phyloP scores from a whole-genome alignment of 2,888 invertebrate genomes.

The Erebia aethiops region DNA sequence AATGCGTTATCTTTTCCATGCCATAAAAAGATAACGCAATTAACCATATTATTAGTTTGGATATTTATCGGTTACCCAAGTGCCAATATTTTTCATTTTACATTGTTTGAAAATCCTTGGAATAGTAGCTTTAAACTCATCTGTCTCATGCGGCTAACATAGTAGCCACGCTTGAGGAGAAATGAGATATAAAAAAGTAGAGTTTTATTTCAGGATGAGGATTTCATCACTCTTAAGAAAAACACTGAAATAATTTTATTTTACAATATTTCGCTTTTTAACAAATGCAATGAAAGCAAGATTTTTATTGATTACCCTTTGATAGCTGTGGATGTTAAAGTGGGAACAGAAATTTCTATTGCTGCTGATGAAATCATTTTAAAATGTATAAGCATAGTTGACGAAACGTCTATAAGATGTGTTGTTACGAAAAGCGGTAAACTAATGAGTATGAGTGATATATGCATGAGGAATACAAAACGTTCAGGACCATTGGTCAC shows the following conservation, averaged over 20 bases:
- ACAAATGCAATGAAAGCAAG: constrained; percentile 50
- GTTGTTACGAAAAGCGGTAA: constrained; percentile 48
- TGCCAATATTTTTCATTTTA: too few relatives aligned
- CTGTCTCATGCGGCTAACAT: too few relatives aligned
- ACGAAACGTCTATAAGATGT: constrained; percentile 51
- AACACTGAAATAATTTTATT: constrained; percentile 46
- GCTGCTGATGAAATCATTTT: constrained; percentile 51
- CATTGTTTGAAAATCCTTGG: too few relatives aligned
- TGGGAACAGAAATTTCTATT: constrained; percentile 54
- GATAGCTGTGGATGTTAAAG: constrained; percentile 46
- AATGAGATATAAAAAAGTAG: neutral
- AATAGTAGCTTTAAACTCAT: too few relatives aligned
- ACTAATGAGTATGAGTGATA: constrained; percentile 46
- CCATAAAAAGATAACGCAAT: too few relatives aligned
- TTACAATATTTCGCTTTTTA: constrained; percentile 46
- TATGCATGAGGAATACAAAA: constrained; percentile 52
- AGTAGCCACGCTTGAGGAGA: too few relatives aligned
- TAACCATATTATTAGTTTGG: too few relatives aligned
- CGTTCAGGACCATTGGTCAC: constrained; percentile 50
- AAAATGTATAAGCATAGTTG: constrained; percentile 49
- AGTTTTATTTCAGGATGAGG: constrained; percentile 37
- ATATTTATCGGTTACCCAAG: too few relatives aligned
- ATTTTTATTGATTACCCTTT: constrained; percentile 58
- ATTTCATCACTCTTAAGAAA: constrained; percentile 36
- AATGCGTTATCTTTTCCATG: too few relatives aligned